Base-by-base conservation (phyloP, 2,113 vertebrate genomes). In the Raja brachyura region DNA sequence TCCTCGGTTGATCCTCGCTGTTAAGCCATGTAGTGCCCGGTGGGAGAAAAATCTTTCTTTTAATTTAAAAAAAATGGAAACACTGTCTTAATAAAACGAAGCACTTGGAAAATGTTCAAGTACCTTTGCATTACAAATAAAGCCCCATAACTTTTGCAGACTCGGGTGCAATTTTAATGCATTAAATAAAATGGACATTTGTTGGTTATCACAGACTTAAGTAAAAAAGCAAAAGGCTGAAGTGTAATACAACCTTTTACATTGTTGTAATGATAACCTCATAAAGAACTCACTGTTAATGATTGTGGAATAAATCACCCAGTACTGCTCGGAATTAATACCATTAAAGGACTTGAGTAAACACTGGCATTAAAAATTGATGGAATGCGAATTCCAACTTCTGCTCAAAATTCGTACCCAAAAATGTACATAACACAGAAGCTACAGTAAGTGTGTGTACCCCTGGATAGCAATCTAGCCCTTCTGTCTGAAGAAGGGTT, bases 131-230 rank as follows among this genome's bases (percentile, higher is more conserved):
- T 63, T 86, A 59, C 13, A 63, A 86, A 86, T n/a, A 16, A 86
- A 86, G 4, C 31, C 63, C 56, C n/a, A 31, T 13, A 86, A 63
- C 9, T 63, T 54, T 85, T 85, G n/a, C 56, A 86, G 83, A n/a
- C 56, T 63, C 8, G 4, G 28, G 6, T 11, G 4, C 83, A 86
- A 81, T 86, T 63, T 86, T 86, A 59, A 63, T 16, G 56, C 83
- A 6, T 86, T 48, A 86, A 86, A 86, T 86, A 86, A 85, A 85
- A 85, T 14, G 9, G 83, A n/a, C 59, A n/a, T 86, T 59, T 79
- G 18, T 54, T 86, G 81, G 10, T 86, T 86, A 28, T 16, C 28
- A 86, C 28, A 86, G 56, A 25, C 13, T 16, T 63, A 63, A 63
- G 61, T 86, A 63, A 31, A 86, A 86, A n/a, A 31, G 10, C 59